Evolutionary conservation across 1,140 invertebrate species (phyloP).

Genomic region (Drosophila auraria): DNA sequence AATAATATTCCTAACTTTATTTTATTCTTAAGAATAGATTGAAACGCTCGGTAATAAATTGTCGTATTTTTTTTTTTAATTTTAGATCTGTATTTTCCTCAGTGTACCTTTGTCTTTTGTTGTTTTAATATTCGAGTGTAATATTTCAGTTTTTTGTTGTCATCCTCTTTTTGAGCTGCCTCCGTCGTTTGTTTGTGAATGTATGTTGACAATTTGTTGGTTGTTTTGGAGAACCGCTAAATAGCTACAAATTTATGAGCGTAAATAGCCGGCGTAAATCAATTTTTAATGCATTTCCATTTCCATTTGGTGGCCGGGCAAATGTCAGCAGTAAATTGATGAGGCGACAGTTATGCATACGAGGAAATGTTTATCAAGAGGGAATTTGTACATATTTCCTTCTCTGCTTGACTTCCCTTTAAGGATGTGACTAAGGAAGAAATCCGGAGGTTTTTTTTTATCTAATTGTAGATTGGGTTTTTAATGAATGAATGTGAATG

Average conservation of each 20-base stretch:
- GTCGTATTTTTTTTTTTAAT: background rate
- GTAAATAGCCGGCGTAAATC: slow-evolving; percentile 74
- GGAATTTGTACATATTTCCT: slow-evolving; percentile 8
- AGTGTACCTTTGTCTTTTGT: slow-evolving; percentile 25
- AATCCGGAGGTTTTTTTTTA: background rate
- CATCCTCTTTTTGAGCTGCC: slow-evolving; percentile 26
- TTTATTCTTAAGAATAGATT: too few species aligned
- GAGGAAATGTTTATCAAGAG: slow-evolving; percentile 43
- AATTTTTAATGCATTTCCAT: slow-evolving; percentile 83
- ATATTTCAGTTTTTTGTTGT: slow-evolving; percentile 75
- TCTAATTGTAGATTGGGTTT: background rate
- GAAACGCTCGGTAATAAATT: background rate
- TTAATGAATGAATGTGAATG: too few species aligned
- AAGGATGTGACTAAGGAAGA: background rate
- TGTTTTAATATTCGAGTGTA: slow-evolving; percentile 76
- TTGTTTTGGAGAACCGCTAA: slow-evolving; percentile 73
- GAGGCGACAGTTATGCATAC: slow-evolving; percentile 32
- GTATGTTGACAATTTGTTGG: slow-evolving; percentile 79
- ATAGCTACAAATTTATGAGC: slow-evolving; percentile 83
- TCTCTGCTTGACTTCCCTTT: background rate
- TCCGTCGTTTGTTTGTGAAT: slow-evolving; percentile 37
- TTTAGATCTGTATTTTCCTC: background rate
- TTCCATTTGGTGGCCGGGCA: slow-evolving; percentile 49
- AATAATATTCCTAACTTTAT: background rate
- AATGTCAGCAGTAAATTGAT: slow-evolving; percentile 76